phyloP scores from a whole-genome alignment of 1,140 invertebrate species.

The Achatina immaculata region DNA sequence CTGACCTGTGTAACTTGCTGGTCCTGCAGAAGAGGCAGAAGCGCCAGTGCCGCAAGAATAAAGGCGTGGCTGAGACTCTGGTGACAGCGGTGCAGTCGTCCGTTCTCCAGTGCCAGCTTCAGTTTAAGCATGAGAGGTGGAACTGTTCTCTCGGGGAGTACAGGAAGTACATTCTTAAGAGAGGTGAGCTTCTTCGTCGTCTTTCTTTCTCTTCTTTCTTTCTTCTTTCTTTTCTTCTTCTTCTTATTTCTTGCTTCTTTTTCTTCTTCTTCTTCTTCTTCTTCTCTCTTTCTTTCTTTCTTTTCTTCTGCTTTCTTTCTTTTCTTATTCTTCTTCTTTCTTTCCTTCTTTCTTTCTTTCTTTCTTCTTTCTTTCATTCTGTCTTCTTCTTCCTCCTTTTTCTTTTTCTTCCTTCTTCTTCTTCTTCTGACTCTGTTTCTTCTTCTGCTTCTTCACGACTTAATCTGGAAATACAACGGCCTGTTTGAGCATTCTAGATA shows the following conservation, averaged over 20 bases:
- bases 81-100: conserved; percentile 58
- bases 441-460: too few relatives aligned
- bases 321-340: conserved; percentile 24
- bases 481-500: too few relatives aligned
- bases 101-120: conserved; percentile 65
- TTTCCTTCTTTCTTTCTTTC: background rate
- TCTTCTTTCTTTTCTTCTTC: conserved; percentile 25
- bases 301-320: conserved; percentile 28
- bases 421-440: background rate
- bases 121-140: conserved; percentile 68
- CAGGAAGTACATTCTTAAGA: conserved; percentile 55
- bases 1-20: conserved; percentile 56
- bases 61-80: conserved; percentile 54
- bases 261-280: background rate
- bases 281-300: conserved; percentile 35
- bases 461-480: too few relatives aligned
- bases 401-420: background rate
- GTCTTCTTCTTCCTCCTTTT: conserved; percentile 1
- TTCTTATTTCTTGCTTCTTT: background rate
- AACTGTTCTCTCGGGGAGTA: conserved; percentile 66
- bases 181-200: conserved; percentile 46
- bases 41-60: conserved; percentile 54
- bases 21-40: conserved; percentile 59
- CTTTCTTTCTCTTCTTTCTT: conserved; percentile 23
- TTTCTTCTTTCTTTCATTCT: background rate